Evolutionary conservation across 2,113 vertebrate genomes (phyloP), one percentile per base, ranked within the genome.

Genomic region (Atherinomorus stipes): DNA sequence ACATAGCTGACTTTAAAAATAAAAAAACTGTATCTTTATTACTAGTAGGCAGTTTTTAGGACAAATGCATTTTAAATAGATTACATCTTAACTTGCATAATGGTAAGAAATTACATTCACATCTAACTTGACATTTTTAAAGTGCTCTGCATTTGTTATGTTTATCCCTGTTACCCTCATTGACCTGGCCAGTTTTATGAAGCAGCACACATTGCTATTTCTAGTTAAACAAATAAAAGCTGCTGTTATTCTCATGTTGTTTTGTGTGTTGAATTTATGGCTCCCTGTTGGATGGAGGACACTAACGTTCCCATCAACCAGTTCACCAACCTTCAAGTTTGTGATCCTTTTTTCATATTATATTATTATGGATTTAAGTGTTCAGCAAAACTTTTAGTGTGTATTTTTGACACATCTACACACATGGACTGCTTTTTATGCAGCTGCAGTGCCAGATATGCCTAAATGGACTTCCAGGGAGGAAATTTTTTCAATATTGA

Each of bases 191-290:
- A 8, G 64, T 53, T 80, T 64, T 60, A 56, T 64, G 49, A 70
- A 74, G 56, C 50, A 8, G 1, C 34, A 61, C 22, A 1, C 3
- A 16, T 21, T 56, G 60, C 75, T 83, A 74, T 83, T 81, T 88
- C 31, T 47, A 15, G 44, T 44, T 53, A 28, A 80, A 74, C 64
- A 84, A 81, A 84, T 50, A 59, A n/a, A n/a, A n/a, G 34, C n/a
- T 26, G 51, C 40, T 50, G 19, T 52, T 54, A 58, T 78, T 80
- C 67, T 76, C 83, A 71, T 71, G 58, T 38, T 19, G 44, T 51
- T 26, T 66, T 60, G 25, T 21, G 19, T 11, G 16, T 25, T 28
- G 13, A 2, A 31, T 78, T 85, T 73, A 85, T 73, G 53, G 37
- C 61, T 87, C 74, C 66, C 63, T 31, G 22, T 59, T 62, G 78